Base-by-base conservation (phyloP, 2,113 vertebrate genomes). In the Tapirus terrestris region DNA sequence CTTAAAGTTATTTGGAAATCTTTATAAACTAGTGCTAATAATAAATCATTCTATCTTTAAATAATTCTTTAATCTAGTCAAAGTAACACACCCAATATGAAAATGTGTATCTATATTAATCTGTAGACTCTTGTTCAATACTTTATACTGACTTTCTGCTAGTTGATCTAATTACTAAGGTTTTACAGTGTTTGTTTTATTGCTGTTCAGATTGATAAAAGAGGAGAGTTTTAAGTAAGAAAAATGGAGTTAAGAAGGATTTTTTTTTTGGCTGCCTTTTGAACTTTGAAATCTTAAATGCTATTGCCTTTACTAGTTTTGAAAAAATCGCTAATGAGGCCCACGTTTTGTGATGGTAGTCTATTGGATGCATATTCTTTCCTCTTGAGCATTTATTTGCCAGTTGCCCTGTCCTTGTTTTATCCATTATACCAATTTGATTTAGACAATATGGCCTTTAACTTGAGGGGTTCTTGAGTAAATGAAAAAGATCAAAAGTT, bases 401-500 rank as follows among this genome's bases (percentile, higher is more conserved):
- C 56, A 70, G 45, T 95, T 94, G 68, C 73, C 51, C 33, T 39
- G 70, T 81, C 81, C 45, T 91, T 79, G 61, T 97, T 96, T 97
- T 67, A 87, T 93, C 63, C 81, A 89, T 83, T 93, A 76, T 45
- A 25, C 85, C 82, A 82, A 20, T 85, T 73, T 96, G 93, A 91
- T 97, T 89, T 96, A 96, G 72, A 85, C 91, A 90, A 31, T 56
- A 92, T 95, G 68, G 95, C 45, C 92, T 97, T 97, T 96, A 97
- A 96, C 89, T 95, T 87, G 77, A 85, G 27, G 77, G 45, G 29
- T 58, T 93, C 92, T 95, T 97, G 86, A 94, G 63, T 94, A 97
- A 97, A 97, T 70, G 51, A 90, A 81, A 95, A 94, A 96, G 97
- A 97, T 97, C 96, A 98, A 97, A 98, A 97, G 97, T 97, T 91